These are phyloP conservation scores for Heterocephalus glaber DNA, from an alignment of 2,113 vertebrate genomes.

Conservation along the genomic window DNA sequence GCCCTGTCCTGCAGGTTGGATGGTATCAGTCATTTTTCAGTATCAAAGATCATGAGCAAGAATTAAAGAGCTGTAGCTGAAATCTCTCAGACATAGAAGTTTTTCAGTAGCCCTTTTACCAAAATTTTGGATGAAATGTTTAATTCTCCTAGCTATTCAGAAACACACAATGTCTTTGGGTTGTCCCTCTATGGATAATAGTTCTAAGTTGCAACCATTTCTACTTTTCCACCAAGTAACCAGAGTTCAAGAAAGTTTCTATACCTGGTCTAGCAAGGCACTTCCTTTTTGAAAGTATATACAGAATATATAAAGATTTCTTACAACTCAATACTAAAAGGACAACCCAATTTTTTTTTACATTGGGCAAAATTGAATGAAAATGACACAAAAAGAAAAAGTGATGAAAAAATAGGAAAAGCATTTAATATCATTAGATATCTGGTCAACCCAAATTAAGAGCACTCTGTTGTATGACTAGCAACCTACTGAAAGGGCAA, in stretches of 20 bases:
- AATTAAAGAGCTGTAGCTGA: neutral
- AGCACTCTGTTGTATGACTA: neutral
- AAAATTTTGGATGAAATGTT: neutral
- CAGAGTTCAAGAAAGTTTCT: neutral
- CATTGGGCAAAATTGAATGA: neutral
- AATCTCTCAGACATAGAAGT: neutral
- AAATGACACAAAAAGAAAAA: neutral
- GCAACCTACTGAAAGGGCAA: neutral
- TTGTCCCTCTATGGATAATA: neutral
- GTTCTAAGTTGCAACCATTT: neutral
- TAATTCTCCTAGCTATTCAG: neutral
- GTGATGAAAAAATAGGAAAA: neutral
- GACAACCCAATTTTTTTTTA: neutral
- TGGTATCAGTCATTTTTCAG: neutral
- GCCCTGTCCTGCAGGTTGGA: neutral
- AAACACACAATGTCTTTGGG: neutral
- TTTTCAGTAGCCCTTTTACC: neutral
- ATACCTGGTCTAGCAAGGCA: neutral
- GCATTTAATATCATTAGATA: neutral
- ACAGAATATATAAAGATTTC: neutral
- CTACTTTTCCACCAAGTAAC: neutral
- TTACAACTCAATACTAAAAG: neutral
- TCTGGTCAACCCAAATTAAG: neutral
- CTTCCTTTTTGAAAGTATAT: neutral
- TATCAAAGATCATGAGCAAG: neutral